These are phyloP conservation scores for Prosopocoilus inquinatus DNA, from an alignment of 2,888 invertebrate genomes.

Conservation along the genomic window DNA sequence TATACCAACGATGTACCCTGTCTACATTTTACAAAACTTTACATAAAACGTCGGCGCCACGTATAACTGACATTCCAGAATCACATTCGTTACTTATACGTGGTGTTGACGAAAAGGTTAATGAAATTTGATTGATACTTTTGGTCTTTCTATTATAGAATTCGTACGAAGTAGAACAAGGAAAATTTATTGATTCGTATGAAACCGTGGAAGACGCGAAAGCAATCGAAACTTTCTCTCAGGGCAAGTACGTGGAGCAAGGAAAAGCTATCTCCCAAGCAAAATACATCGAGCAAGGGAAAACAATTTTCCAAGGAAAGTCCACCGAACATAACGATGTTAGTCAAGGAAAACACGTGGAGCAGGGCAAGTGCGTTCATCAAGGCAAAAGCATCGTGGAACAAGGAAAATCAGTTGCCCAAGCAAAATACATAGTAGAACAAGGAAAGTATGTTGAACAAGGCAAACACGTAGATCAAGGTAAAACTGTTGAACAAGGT, in stretches of 20 bases:
- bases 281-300: conserved; percentile 5
- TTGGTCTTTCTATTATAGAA: too few species aligned
- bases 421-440: conserved; percentile 3
- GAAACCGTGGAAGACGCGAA: conserved; percentile 3
- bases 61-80: too few species aligned
- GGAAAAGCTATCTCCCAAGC: conserved; percentile 7
- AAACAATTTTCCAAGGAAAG: conserved; percentile 1
- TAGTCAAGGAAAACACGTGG: conserved; percentile 5
- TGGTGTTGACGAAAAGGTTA: too few species aligned
- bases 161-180: background rate
- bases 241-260: conserved; percentile 7
- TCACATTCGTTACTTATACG: too few species aligned
- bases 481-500: conserved; percentile 1
- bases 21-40: too few species aligned
- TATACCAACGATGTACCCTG: too few species aligned
- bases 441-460: conserved; percentile 3
- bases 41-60: too few species aligned
- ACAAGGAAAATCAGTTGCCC: background rate
- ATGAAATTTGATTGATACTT: too few species aligned
- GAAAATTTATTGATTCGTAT: background rate
- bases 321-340: conserved; percentile 2
- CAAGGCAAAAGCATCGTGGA: conserved; percentile 2
- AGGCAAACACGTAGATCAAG: conserved; percentile 4
- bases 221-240: conserved; percentile 2
- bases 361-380: background rate